Base-by-base conservation (phyloP, 2,797 vertebrate genomes). In the Pseudopleuronectes americanus region DNA sequence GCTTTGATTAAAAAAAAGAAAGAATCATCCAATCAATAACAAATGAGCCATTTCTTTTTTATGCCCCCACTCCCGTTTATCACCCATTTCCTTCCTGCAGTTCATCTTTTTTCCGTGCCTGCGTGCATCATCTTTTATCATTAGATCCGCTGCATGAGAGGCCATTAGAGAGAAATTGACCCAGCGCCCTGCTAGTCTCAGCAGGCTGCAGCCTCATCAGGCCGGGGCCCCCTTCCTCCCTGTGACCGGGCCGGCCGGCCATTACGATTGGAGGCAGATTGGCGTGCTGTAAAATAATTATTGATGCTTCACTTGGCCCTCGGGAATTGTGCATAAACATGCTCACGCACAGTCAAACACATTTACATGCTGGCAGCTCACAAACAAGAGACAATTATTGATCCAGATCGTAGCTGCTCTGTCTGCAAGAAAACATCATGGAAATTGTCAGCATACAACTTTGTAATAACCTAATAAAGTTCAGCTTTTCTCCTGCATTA, bases 101-200 rank as follows among this genome's bases (percentile, higher is more conserved):
- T 90, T 85, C 76, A 79, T 86, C 78, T 74, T 68, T 74, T 68
- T 48, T 12, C 33, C 0, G n/a, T 48, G 65, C 55, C 61, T 56
- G 45, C 0, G 33, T 31, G 62, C 45, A 76, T 87, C 80, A 84
- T 90, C 75, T 84, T 85, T 89, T 84, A 88, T 86, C 81, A 79
- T 87, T 85, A 88, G 61, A 63, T 75, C 74, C 9, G 22, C 80
- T 62, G 62, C 65, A 86, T 83, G 79, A 88, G 83, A 79, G 74
- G 64, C 76, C 86, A 88, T 90, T 89, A 90, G 71, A 81, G 79
- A 83, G 76, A 83, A 84, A 90, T 83, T 91, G 87, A 88, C 87
- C 90, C 83, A 68, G 78, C 80, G 87, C 81, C 81, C 84, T 57
- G 73, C 78, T 60, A 71, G 69, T 72, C 84, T 83, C 84, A 86